phyloP scores from a whole-genome alignment of 1,140 invertebrate species.

The Augochlora pura region DNA sequence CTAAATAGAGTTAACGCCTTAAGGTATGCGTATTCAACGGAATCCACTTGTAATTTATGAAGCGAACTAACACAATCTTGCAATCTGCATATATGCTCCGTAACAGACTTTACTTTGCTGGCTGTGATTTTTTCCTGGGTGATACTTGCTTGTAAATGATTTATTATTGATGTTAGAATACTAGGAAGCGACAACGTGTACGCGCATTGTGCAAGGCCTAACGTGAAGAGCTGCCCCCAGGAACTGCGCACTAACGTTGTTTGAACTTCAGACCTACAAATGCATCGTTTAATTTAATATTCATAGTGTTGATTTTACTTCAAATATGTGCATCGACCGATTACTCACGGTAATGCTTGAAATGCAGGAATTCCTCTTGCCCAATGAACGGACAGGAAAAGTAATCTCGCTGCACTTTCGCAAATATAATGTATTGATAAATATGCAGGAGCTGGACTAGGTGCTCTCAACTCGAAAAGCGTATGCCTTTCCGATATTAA shows the following conservation, averaged over 20 bases:
- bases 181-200: constrained; percentile 89
- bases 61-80: constrained; percentile 91
- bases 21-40: constrained; percentile 94
- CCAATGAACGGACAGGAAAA: constrained; percentile 95
- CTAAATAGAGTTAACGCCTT: constrained; percentile 92
- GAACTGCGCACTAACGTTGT: constrained; percentile 90
- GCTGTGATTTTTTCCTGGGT: constrained; percentile 87
- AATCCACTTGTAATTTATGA: constrained; percentile 88
- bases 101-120: constrained; percentile 87
- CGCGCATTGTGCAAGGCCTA: constrained; percentile 95
- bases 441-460: constrained; percentile 89
- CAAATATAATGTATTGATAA: constrained; percentile 94
- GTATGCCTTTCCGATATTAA: constrained; percentile 86
- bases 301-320: not conserved
- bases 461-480: constrained; percentile 90
- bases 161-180: constrained; percentile 91
- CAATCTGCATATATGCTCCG: constrained; percentile 90
- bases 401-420: constrained; percentile 92
- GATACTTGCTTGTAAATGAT: constrained; percentile 84
- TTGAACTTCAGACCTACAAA: constrained; percentile 89
- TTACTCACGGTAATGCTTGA: constrained; percentile 86
- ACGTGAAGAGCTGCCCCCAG: constrained; percentile 96
- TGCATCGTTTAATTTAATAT: constrained; percentile 1
- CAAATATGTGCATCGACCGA: not conserved
- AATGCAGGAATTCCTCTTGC: constrained; percentile 91